Evolutionary conservation across 2,113 vertebrate genomes (phyloP).

Genomic region (Merops nubicus): DNA sequence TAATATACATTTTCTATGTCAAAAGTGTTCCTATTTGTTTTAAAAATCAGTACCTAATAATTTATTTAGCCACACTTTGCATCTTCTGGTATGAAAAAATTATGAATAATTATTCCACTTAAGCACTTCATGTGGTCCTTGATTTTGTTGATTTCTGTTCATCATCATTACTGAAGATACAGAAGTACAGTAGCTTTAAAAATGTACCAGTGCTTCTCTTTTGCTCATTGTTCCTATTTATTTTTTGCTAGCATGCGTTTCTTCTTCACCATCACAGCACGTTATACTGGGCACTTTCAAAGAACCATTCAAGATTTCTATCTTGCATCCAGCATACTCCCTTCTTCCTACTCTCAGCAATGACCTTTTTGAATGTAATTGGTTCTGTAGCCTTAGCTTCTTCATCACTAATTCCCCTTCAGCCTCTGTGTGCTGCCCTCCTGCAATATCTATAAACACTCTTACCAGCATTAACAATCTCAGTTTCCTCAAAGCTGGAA

Average conservation of each 20-base stretch:
- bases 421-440: background rate
- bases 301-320: background rate
- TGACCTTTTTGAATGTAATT: background rate
- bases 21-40: background rate
- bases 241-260: background rate
- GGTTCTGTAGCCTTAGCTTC: background rate
- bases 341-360: background rate
- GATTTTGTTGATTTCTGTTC: background rate
- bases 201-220: background rate
- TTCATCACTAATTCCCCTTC: background rate
- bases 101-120: background rate
- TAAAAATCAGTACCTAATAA: background rate
- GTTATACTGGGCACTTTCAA: background rate
- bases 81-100: background rate
- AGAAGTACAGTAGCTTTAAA: background rate
- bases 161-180: background rate
- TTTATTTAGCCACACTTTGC: background rate
- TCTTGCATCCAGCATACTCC: background rate
- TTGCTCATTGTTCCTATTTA: background rate
- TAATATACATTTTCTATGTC: accelerated
- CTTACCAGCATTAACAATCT: background rate
- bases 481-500: background rate
- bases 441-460: background rate
- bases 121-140: background rate
- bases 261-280: background rate